These are phyloP conservation scores for Macrotis lagotis DNA, from an alignment of 2,113 vertebrate genomes.

Conservation along the genomic window DNA sequence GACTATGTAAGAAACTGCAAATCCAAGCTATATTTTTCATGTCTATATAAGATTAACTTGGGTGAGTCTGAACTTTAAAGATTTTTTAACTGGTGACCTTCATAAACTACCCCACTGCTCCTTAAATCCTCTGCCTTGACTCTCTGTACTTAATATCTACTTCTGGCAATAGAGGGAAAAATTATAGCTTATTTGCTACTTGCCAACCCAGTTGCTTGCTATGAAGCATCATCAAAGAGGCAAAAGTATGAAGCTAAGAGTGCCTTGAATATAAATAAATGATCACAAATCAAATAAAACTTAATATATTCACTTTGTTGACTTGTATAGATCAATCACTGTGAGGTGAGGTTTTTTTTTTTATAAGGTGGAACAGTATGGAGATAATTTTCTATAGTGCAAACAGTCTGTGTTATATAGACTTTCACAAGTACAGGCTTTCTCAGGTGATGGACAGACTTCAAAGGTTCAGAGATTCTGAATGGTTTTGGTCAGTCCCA, in stretches of 20 bases:
- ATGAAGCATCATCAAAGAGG: constrained; percentile 20
- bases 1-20: neutral
- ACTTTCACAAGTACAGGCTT: neutral
- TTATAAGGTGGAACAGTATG: neutral
- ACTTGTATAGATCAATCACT: neutral
- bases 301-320: constrained; percentile 39
- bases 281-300: neutral
- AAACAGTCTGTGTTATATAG: neutral
- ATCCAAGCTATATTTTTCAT: neutral
- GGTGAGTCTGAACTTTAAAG: neutral
- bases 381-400: neutral
- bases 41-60: neutral
- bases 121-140: neutral
- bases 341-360: neutral
- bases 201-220: constrained; percentile 7
- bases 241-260: constrained; percentile 33
- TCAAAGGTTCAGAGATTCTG: neutral
- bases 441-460: neutral
- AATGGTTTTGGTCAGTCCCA: rapidly evolving
- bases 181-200: neutral
- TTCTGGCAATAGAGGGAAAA: constrained; percentile 22
- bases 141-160: constrained; percentile 2
- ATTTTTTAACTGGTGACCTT: neutral
- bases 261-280: constrained; percentile 38
- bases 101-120: neutral